Base-by-base conservation (phyloP, 2,797 vertebrate genomes). In the Myotis vivesi region DNA sequence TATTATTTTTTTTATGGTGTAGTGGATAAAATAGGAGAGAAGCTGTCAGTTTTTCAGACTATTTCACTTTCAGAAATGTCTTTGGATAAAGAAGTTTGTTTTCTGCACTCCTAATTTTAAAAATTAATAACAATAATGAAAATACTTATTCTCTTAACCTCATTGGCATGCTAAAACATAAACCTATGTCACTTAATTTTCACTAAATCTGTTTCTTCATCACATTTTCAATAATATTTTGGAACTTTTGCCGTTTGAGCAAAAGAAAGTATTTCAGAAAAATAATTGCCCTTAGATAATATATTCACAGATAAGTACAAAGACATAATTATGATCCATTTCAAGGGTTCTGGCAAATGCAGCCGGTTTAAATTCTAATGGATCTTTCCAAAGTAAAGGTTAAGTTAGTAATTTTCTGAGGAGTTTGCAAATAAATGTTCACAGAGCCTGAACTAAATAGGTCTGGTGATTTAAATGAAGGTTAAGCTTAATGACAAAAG, bases 321-420 rank as follows among this genome's bases (percentile, higher is more conserved):
- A 89, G 75, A 79, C 22, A 20, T 33, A 53, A 79, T 86, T 86
- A 57, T 69, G 87, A 94, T 71, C 41, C n/a, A 59, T 75, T 79
- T 76, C 87, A 76, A 92, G 57, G 30, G 22, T 38, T 38, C 51
- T 92, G 19, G 49, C 49, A 96, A 82, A 91, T 77, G 33, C 4
- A 81, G 30, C 46, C 38, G 51, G 64, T 87, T 75, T 17, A 36
- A 82, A 36, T 66, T 90, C 71, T 91, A 95, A 79, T 77, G 41
- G n/a, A 36, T 91, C 53, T 96, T 93, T 94, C 28, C 69, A 46
- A 91, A 79, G 66, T 62, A 82, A 92, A 92, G 53, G 46, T 92
- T 95, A 96, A 90, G 90, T 64, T 68, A 84, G 46, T 57, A 55
- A 68, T 96, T 97, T 93, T 77, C 66, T 94, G 53, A 91, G 89